These are phyloP conservation scores for Lymantria dispar DNA, from an alignment of 2,888 invertebrate species.

Conservation along the genomic window DNA sequence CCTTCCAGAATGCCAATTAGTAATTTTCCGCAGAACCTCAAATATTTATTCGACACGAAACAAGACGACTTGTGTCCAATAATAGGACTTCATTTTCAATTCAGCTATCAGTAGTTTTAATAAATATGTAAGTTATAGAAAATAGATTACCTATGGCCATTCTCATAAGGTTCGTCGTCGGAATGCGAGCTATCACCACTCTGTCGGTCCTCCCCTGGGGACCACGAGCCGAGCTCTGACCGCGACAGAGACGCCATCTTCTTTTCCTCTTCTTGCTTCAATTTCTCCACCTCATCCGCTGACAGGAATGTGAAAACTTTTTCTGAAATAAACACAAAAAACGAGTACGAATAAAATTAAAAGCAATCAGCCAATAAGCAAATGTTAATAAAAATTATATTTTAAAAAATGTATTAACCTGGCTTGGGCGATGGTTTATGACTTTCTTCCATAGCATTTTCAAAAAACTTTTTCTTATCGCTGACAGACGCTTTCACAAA, in stretches of 20 bases:
- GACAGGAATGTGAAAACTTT: constrained; percentile 97
- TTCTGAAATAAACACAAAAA: constrained; percentile 73
- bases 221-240: constrained; percentile 82
- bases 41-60: too few species aligned
- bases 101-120: too few species aligned
- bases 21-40: too few species aligned
- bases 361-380: not conserved
- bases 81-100: too few species aligned
- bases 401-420: constrained; percentile 76
- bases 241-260: constrained; percentile 90
- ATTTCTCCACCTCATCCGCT: constrained; percentile 95
- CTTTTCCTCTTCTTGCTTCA: constrained; percentile 96
- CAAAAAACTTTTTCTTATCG: constrained; percentile 97
- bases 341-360: not conserved
- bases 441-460: constrained; percentile 97
- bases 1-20: too few species aligned
- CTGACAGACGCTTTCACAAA: constrained; percentile 93
- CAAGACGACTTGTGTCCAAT: too few species aligned
- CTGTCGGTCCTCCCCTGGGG: constrained; percentile 73
- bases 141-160: constrained; percentile 64
- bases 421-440: constrained; percentile 92
- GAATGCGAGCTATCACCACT: constrained; percentile 79
- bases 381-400: not conserved
- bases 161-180: constrained; percentile 73
- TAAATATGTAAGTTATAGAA: not conserved